Evolutionary conservation across 2,113 vertebrate species (phyloP), one percentile per base, ranked within the genome.

Genomic region (Sylvilagus bachmani): DNA sequence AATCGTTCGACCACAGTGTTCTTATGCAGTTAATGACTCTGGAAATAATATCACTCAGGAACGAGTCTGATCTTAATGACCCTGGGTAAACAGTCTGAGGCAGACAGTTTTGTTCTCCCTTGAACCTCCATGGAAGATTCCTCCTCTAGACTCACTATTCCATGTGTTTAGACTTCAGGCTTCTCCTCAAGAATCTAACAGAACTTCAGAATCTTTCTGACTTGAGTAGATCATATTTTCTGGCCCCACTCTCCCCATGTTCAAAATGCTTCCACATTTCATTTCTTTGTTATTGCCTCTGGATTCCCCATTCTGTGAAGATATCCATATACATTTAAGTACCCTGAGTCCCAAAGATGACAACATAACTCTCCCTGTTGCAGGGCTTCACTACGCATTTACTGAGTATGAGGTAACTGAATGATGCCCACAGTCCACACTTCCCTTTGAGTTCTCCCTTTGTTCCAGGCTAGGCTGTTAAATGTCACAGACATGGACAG

Each of bases 81-180:
- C 11, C 8, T 19, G 53, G 11, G 44, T 58, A 61, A 38, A 64
- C 22, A 19, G 24, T 44, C 7, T 17, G 22, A 71, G n/a, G 3
- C 24, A 73, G 25, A 33, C 4, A 0, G 17, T 0, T 17, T 1
- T 5, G 5, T 61, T 11, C 13, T 62, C 19, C 14, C 12, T 71
- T 0, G 0, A 82, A 2, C 16, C 14, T 36, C 29, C 16, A 4
- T 0, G 29, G 55, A 33, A 1, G 0, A 10, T 21, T 70, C 14
- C 14, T 49, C 25, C 6, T 49, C 33, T 67, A 33, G 58, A 25
- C 33, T 33, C 21, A n/a, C 2, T 38, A 25, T 36, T 61, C 49
- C 1, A 11, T 71, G 2, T n/a, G 12, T 4, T 9, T 66, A 8
- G 21, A 27, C 3, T 10, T 70, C 44, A 51, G 29, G 55, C 58